These are phyloP conservation scores for Drosophila equinoxialis DNA, from an alignment of 1,140 invertebrate species.

Conservation along the genomic window DNA sequence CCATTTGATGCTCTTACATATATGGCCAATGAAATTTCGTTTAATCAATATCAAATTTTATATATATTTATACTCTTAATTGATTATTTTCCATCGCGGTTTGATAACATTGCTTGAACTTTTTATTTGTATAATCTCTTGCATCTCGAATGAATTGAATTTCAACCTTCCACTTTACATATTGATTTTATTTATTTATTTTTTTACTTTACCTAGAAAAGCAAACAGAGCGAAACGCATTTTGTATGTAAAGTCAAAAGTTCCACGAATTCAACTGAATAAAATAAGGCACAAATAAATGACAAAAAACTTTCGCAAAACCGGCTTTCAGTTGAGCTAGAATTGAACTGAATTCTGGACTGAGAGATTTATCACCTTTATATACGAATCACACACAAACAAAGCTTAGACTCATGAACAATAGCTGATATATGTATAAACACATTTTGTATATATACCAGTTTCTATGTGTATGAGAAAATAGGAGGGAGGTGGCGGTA, in stretches of 20 bases:
- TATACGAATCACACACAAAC: slow-evolving; percentile 51
- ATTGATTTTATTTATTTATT: neutral
- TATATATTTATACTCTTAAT: neutral
- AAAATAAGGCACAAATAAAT: slow-evolving; percentile 3
- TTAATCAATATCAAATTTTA: neutral
- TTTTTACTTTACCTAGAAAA: slow-evolving; percentile 54
- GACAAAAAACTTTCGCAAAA: slow-evolving; percentile 36
- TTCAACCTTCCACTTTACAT: neutral
- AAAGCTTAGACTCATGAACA: slow-evolving; percentile 53
- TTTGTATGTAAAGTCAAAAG: slow-evolving; percentile 49
- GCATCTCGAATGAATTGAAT: neutral
- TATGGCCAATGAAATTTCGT: no score
- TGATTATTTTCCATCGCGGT: neutral
- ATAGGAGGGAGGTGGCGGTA: neutral
- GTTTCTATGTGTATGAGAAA: slow-evolving; percentile 28
- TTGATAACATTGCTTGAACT: slow-evolving; percentile 7
- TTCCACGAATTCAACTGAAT: slow-evolving; percentile 48
- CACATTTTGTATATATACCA: slow-evolving; percentile 5
- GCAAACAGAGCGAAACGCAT: slow-evolving; percentile 71
- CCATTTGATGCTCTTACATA: no score
- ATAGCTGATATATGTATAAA: slow-evolving; percentile 42
- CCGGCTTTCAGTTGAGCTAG: slow-evolving; percentile 65
- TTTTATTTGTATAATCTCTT: neutral
- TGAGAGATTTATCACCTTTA: slow-evolving; percentile 76
- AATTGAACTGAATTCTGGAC: slow-evolving; percentile 68